Conservation (phyloP, 1,140 invertebrate genomes). For the Melipona quadrifasciata region DNA sequence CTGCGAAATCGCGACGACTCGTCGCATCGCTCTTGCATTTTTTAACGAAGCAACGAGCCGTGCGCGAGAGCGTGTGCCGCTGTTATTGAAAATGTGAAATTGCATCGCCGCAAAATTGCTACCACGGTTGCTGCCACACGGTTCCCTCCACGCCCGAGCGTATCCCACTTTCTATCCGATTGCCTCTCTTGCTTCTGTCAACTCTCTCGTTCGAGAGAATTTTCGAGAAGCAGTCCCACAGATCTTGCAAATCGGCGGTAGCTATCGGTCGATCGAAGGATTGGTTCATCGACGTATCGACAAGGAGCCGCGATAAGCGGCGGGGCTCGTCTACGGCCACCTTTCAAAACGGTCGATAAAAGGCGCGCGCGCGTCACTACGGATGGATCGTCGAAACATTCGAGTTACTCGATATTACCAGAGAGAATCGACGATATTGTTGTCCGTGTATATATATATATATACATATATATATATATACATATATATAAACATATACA, state of each 20-base stretch:
- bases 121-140: too few relatives aligned
- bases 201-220: not conserved
- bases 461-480: too few relatives aligned
- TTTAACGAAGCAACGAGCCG: not conserved
- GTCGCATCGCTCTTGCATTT: not conserved
- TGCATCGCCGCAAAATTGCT: not conserved
- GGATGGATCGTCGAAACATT: not conserved
- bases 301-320: not conserved
- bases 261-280: not conserved
- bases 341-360: conserved; percentile 1
- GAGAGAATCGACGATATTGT: not conserved
- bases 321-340: too few relatives aligned
- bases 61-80: too few relatives aligned
- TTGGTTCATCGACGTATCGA: not conserved
- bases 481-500: too few relatives aligned
- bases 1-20: too few relatives aligned
- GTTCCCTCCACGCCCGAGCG: too few relatives aligned
- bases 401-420: conserved; percentile 6
- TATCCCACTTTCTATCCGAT: not conserved
- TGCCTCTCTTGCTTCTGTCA: too few relatives aligned
- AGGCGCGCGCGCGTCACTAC: not conserved
- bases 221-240: not conserved
- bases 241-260: not conserved
- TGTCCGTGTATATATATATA: not conserved
- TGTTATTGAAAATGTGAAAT: not conserved